phyloP scores from a whole-genome alignment of 2,113 vertebrate genomes.

The Tringa solitaria region DNA sequence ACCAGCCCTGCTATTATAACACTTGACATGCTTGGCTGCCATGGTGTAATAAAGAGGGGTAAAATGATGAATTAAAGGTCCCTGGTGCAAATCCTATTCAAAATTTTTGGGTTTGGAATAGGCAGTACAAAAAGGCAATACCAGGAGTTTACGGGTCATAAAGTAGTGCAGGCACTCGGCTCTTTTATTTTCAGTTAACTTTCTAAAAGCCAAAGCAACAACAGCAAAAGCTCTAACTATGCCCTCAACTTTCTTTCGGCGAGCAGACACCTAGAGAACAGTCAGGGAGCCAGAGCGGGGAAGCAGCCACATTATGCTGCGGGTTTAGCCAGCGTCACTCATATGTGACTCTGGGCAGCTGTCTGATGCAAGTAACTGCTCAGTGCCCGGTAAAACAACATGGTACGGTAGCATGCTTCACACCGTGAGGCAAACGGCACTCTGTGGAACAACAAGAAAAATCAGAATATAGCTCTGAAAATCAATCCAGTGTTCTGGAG shows the following conservation, averaged over 20 bases:
- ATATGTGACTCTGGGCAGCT: slow-evolving; percentile 18
- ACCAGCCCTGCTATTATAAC: not conserved
- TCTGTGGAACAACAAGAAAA: not conserved
- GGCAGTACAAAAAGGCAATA: not conserved
- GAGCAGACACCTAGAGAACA: not conserved
- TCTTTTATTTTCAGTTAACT: slow-evolving; percentile 17
- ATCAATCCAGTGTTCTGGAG: not conserved
- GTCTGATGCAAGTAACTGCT: slow-evolving; percentile 35
- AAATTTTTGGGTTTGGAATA: not conserved
- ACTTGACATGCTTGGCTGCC: slow-evolving; percentile 6
- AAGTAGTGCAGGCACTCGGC: not conserved
- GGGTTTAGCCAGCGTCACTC: slow-evolving; percentile 1
- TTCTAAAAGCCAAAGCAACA: slow-evolving; percentile 34
- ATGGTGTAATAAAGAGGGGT: not conserved
- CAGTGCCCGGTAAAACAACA: slow-evolving; percentile 26
- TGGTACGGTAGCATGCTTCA: slow-evolving; percentile 12
- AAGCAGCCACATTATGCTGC: not conserved
- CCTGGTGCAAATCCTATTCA: not conserved
- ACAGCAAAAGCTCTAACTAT: not conserved
- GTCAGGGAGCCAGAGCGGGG: not conserved
- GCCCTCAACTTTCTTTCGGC: not conserved
- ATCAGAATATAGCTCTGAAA: not conserved
- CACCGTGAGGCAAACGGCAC: not conserved
- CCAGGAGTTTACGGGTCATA: not conserved
- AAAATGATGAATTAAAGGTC: slow-evolving; percentile 16